phyloP scores from a whole-genome alignment of 2,888 invertebrate genomes.

The Danaus chrysippus region DNA sequence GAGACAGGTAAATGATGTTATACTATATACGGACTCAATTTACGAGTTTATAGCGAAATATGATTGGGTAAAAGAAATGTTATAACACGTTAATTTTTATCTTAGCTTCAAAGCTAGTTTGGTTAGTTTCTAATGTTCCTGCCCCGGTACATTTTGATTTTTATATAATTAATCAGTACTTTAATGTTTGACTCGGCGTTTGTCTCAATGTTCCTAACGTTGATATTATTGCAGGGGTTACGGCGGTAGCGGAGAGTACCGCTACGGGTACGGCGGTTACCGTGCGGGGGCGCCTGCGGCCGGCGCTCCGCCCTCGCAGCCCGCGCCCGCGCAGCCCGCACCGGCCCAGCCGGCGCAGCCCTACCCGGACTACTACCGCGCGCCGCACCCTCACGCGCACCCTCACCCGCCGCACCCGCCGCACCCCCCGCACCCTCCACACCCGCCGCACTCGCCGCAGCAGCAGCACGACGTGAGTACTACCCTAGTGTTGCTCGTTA shows the following conservation, averaged over 20 bases:
- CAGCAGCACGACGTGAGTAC: constrained; percentile 51
- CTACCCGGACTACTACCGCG: constrained; percentile 66
- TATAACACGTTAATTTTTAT: too few relatives aligned
- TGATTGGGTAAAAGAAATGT: neutral
- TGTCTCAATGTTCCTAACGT: neutral
- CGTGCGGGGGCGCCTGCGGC: constrained; percentile 55
- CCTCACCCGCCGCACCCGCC: constrained; percentile 45
- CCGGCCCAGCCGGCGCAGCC: constrained; percentile 62
- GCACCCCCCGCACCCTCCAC: constrained; percentile 32
- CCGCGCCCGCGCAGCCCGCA: constrained; percentile 40
- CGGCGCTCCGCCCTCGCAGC: constrained; percentile 53
- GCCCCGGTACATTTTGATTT: neutral
- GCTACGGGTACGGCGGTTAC: constrained; percentile 72
- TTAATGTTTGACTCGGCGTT: neutral
- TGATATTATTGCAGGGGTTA: constrained; percentile 48
- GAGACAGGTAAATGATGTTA: constrained; percentile 78
- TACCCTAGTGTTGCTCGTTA: constrained; percentile 24
- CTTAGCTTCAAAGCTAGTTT: too few relatives aligned
- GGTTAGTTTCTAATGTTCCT: too few relatives aligned
- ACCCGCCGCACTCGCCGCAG: constrained; percentile 44
- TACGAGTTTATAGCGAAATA: neutral
- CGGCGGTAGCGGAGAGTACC: constrained; percentile 53
- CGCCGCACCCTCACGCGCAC: constrained; percentile 53
- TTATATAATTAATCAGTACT: neutral
- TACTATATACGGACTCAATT: neutral